Evolutionary conservation across 1,140 invertebrate genomes (phyloP).

Genomic region (Gonatopus flavifemur): DNA sequence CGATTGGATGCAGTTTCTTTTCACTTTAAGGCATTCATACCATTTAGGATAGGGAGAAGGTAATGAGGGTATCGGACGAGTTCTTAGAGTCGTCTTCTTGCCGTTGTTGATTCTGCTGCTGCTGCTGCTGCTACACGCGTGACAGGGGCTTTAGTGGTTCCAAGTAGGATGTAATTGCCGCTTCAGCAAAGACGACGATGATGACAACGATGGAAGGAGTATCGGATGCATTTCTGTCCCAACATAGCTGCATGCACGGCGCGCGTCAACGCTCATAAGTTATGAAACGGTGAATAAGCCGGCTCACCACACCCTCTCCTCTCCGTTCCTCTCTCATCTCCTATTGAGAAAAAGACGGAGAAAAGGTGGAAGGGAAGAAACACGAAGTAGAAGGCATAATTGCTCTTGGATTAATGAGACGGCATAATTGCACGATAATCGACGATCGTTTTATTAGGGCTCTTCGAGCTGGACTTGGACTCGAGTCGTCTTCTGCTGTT

Average conservation of each 20-base stretch:
- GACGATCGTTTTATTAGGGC: conserved; percentile 55
- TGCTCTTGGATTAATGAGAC: conserved; percentile 56
- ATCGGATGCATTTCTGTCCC: conserved; percentile 25
- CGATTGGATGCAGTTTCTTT: too few relatives aligned
- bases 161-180: conserved; percentile 37
- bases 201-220: conserved; percentile 8
- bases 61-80: conserved; percentile 8
- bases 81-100: conserved; percentile 10
- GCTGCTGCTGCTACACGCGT: conserved; percentile 9
- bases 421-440: conserved; percentile 59
- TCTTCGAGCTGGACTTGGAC: conserved; percentile 15
- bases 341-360: conserved; percentile 10
- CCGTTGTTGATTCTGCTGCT: conserved; percentile 1
- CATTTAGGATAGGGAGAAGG: too few relatives aligned
- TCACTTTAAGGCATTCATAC: too few relatives aligned
- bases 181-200: conserved; percentile 21
- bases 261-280: conserved; percentile 45
- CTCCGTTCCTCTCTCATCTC: conserved; percentile 3
- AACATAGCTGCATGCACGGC: conserved; percentile 46
- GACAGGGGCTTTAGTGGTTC: conserved; percentile 12
- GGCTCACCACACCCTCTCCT: conserved; percentile 13
- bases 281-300: conserved; percentile 42
- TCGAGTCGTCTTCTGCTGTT: not conserved
- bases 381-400: conserved; percentile 34
- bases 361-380: conserved; percentile 4